Evolutionary conservation across 1,140 invertebrate species (phyloP).

Genomic region (Xylocopa sonorina): DNA sequence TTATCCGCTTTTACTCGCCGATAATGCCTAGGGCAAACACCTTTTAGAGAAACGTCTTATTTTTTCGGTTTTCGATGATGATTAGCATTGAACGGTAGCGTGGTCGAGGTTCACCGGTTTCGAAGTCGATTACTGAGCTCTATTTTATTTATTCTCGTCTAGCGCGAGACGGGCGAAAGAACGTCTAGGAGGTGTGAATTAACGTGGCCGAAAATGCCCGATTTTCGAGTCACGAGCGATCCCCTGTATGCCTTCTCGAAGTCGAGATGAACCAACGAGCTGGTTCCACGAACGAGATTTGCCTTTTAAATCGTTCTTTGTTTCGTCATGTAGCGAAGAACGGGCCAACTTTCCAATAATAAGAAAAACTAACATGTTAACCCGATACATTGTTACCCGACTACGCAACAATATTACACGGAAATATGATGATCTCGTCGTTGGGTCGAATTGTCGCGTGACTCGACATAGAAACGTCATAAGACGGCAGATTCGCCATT

Average conservation of each 20-base stretch:
- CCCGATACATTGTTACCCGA: background rate
- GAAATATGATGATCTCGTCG: no score
- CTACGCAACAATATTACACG: background rate
- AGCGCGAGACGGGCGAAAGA: constrained; percentile 47
- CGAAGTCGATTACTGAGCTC: constrained; percentile 46
- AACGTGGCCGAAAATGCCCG: constrained; percentile 71
- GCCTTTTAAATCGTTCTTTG: background rate
- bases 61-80: constrained; percentile 78
- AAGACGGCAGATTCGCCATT: constrained; percentile 53
- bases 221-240: constrained; percentile 44
- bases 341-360: background rate
- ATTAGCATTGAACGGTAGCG: constrained; percentile 75
- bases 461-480: constrained; percentile 1
- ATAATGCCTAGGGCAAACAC: constrained; percentile 76
- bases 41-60: constrained; percentile 74
- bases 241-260: background rate
- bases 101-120: constrained; percentile 32
- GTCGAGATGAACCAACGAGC: background rate
- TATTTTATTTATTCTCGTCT: constrained; percentile 53
- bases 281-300: background rate
- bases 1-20: constrained; percentile 65
- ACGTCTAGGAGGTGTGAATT: constrained; percentile 75
- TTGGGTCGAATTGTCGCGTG: background rate
- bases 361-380: background rate
- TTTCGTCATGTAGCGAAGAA: background rate